Evolutionary conservation across 2,113 vertebrate genomes (phyloP).

Genomic region (Apaloderma vittatum): DNA sequence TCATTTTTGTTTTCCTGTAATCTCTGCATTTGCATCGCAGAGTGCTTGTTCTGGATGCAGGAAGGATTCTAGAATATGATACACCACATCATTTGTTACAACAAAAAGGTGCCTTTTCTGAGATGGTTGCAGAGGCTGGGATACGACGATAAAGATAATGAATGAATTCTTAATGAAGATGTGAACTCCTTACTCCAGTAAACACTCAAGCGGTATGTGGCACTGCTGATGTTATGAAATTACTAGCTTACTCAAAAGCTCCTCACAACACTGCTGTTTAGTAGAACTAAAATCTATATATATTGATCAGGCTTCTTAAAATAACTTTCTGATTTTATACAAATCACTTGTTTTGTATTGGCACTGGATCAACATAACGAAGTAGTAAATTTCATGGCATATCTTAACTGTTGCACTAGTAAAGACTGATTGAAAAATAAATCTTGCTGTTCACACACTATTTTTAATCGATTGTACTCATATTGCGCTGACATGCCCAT

Average conservation of each 20-base stretch:
- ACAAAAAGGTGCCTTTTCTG: slow-evolving; percentile 65
- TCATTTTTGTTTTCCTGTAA: background rate
- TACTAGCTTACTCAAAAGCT: background rate
- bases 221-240: background rate
- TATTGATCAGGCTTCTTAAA: background rate
- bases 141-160: background rate
- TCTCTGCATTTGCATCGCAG: slow-evolving; percentile 45
- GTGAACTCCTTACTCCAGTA: background rate
- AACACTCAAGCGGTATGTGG: background rate
- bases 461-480: background rate
- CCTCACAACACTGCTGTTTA: background rate
- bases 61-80: slow-evolving; percentile 74
- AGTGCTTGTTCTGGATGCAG: slow-evolving; percentile 75
- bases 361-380: background rate
- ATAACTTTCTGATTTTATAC: background rate
- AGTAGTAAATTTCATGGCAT: background rate
- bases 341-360: background rate
- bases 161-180: background rate
- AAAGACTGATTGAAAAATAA: background rate
- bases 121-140: slow-evolving; percentile 64
- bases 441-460: background rate
- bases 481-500: background rate
- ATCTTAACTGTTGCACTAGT: background rate
- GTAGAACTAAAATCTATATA: background rate
- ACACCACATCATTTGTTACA: slow-evolving; percentile 58